These are phyloP conservation scores for Nicator chloris DNA, from an alignment of 2,113 vertebrate species.

Conservation along the genomic window DNA sequence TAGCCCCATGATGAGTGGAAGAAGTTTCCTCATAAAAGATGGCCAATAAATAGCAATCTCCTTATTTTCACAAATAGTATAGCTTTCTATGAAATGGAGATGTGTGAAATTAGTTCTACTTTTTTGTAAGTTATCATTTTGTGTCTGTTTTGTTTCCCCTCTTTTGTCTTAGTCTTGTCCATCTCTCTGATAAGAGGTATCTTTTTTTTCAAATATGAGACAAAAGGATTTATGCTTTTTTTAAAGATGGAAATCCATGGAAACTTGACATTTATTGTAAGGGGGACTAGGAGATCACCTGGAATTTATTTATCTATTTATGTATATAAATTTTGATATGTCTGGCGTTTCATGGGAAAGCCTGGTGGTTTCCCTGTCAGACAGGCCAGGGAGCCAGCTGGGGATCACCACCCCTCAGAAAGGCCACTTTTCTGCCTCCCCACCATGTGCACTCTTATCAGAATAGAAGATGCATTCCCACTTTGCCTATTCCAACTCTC, in stretches of 20 bases:
- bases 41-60: neutral
- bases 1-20: neutral
- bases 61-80: neutral
- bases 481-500: neutral
- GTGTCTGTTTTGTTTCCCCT: neutral
- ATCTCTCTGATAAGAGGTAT: neutral
- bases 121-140: neutral
- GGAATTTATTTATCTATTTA: neutral
- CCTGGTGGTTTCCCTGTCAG: neutral
- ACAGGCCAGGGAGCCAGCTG: neutral
- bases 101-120: neutral
- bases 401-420: neutral
- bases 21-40: neutral
- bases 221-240: neutral
- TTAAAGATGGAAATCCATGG: neutral
- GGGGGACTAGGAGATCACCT: neutral
- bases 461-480: neutral
- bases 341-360: neutral
- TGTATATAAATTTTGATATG: neutral
- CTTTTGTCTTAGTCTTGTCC: neutral
- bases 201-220: neutral
- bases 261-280: neutral
- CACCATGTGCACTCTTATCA: neutral
- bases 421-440: neutral
- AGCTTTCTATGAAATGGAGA: neutral